Conservation (phyloP, 2,888 invertebrate genomes). For the Calliopum simillimum region DNA sequence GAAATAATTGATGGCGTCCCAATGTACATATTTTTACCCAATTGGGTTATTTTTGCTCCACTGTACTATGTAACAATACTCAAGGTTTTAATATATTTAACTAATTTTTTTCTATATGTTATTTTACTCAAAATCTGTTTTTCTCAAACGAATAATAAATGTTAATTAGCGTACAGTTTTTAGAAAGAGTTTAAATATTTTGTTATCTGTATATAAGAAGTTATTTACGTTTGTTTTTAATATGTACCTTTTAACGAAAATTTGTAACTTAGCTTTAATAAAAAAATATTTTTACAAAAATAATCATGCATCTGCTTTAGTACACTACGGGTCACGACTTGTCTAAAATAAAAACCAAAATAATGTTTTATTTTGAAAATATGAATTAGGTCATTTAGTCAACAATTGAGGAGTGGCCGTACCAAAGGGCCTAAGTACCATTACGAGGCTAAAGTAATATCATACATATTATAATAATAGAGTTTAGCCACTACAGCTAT, state of each 20-base stretch:
- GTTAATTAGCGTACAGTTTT: constrained; percentile 15
- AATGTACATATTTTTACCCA: background rate
- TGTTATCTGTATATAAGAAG: constrained; percentile 31
- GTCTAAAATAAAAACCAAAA: too few species aligned
- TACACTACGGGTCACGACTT: too few species aligned
- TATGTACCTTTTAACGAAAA: constrained; percentile 20
- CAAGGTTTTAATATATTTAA: background rate
- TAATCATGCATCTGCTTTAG: too few species aligned
- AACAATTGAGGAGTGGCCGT: too few species aligned
- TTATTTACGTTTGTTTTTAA: constrained; percentile 12
- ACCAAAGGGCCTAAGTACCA: too few species aligned
- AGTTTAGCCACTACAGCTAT: too few species aligned
- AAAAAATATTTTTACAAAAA: constrained; percentile 14
- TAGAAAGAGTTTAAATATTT: background rate
- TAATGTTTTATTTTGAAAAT: too few species aligned
- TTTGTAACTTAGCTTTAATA: constrained; percentile 28
- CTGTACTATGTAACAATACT: background rate
- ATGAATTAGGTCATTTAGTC: too few species aligned
- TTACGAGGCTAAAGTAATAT: too few species aligned
- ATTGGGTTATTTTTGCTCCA: background rate
- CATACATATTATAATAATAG: too few species aligned
- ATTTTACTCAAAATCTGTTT: background rate
- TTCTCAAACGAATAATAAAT: constrained; percentile 1
- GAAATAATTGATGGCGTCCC: too few species aligned
- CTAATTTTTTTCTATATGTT: background rate